Percentiles rank a stretch among this genome's conserved stretches.
These are phyloP conservation scores for Parasteatoda lunata DNA, from an alignment of 2,888 invertebrate genomes.

Conservation along the genomic window DNA sequence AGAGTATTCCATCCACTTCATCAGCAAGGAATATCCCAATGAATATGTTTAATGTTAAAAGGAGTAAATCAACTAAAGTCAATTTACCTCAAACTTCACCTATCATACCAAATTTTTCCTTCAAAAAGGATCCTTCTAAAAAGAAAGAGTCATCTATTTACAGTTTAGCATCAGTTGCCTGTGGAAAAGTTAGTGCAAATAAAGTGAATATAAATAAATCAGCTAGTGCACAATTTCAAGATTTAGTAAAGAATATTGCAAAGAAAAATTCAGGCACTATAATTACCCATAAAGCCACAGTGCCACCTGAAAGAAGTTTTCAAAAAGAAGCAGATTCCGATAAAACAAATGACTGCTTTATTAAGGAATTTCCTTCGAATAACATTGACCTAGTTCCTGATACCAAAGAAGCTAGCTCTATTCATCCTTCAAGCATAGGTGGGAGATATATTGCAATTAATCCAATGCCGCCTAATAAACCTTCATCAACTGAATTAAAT, in stretches of 20 bases:
- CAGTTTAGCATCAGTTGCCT: constrained; percentile 59
- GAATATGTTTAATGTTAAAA: neutral
- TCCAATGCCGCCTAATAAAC: neutral
- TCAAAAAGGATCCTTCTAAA: constrained; percentile 37
- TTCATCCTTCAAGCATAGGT: too few relatives aligned
- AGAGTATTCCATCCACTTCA: neutral
- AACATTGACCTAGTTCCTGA: too few relatives aligned
- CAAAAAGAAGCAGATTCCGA: too few relatives aligned
- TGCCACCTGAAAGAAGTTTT: too few relatives aligned
- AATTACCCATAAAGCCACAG: neutral
- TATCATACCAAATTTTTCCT: constrained; percentile 24
- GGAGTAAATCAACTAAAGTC: neutral
- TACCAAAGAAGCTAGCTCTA: too few relatives aligned
- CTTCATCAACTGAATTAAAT: neutral
- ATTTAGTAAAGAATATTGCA: neutral
- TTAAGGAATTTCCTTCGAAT: too few relatives aligned
- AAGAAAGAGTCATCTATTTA: constrained; percentile 22
- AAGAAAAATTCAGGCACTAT: neutral
- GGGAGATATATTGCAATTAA: neutral
- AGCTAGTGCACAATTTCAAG: neutral
- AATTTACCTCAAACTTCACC: neutral
- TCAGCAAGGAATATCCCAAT: neutral
- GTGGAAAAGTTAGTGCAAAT: constrained; percentile 43
- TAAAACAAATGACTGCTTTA: too few relatives aligned
- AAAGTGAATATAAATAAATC: neutral